phyloP scores from a whole-genome alignment of 2,888 invertebrate genomes.

The Metalampra italica region DNA sequence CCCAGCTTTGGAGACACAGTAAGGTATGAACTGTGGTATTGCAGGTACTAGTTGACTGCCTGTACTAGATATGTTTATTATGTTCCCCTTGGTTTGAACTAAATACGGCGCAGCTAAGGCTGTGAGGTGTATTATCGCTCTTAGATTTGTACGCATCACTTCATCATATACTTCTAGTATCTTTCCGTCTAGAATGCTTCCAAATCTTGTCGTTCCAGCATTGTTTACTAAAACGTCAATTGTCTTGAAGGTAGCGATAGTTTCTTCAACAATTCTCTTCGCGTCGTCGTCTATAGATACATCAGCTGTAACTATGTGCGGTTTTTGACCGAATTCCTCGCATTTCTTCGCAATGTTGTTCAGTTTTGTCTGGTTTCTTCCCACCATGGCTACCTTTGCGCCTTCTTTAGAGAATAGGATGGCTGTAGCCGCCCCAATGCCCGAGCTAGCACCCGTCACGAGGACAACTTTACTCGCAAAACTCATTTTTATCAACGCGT shows the following conservation, averaged over 20 bases:
- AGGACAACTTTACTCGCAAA: slow-evolving; percentile 34
- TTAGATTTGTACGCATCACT: slow-evolving; percentile 24
- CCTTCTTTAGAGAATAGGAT: slow-evolving; percentile 29
- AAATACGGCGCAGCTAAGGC: slow-evolving; percentile 26
- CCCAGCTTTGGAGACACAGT: slow-evolving; percentile 85
- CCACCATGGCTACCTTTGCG: slow-evolving; percentile 29
- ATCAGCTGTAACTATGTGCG: slow-evolving; percentile 29
- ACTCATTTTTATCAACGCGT: slow-evolving; percentile 19
- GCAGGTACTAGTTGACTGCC: not conserved
- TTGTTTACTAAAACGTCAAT: slow-evolving; percentile 40
- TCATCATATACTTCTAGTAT: slow-evolving; percentile 27
- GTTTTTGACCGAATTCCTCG: slow-evolving; percentile 9
- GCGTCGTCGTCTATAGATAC: slow-evolving; percentile 27
- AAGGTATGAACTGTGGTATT: slow-evolving; percentile 31
- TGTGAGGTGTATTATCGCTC: slow-evolving; percentile 24
- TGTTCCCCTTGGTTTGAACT: slow-evolving; percentile 9
- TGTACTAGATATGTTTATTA: not conserved
- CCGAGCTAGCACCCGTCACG: slow-evolving; percentile 35
- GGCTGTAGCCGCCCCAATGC: slow-evolving; percentile 33
- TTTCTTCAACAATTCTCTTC: slow-evolving; percentile 20
- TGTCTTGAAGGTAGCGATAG: slow-evolving; percentile 27
- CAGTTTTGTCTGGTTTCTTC: slow-evolving; percentile 28
- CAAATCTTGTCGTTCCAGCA: slow-evolving; percentile 22
- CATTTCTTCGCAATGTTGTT: slow-evolving; percentile 20
- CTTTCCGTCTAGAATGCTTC: slow-evolving; percentile 18